Evolutionary conservation across 2,113 vertebrate genomes (phyloP).

Genomic region (Brachionichthys hirsutus): DNA sequence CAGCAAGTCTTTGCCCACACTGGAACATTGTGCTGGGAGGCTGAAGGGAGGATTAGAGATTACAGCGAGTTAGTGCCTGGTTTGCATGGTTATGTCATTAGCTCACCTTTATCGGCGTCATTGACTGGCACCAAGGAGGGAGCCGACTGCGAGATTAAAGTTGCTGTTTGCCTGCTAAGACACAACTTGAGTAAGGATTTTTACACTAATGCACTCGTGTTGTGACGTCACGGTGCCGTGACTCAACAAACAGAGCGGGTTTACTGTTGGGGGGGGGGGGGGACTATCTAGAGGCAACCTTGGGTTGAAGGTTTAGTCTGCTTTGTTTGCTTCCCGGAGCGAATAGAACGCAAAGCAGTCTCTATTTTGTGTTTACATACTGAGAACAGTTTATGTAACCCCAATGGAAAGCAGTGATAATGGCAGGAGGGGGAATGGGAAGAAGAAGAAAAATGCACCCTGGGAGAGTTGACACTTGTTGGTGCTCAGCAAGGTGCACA

Average conservation of each 20-base stretch:
- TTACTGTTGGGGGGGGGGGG: conserved; percentile 43
- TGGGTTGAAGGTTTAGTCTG: conserved; percentile 38
- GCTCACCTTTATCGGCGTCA: conserved; percentile 40
- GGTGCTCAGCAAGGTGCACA: conserved; percentile 65
- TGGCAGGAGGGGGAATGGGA: conserved; percentile 8
- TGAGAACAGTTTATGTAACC: conserved; percentile 68
- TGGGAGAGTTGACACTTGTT: conserved; percentile 71
- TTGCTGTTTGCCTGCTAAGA: conserved; percentile 24
- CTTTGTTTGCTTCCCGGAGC: neutral
- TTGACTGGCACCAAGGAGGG: conserved; percentile 40
- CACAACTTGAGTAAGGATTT: conserved; percentile 3
- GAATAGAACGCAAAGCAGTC: conserved; percentile 20
- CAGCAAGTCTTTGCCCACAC: conserved; percentile 23
- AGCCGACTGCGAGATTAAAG: conserved; percentile 22
- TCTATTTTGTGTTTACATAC: conserved; percentile 62
- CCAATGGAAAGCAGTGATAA: conserved; percentile 46
- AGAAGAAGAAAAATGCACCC: conserved; percentile 31
- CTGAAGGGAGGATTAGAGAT: conserved; percentile 80
- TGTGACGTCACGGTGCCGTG: conserved; percentile 20
- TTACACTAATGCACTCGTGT: neutral
- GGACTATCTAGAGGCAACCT: conserved; percentile 38
- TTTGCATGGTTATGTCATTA: conserved; percentile 71
- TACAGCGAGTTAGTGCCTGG: conserved; percentile 60
- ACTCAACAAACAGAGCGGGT: conserved; percentile 26
- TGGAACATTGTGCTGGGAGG: conserved; percentile 30